Percentiles rank a stretch among this genome's conserved stretches.
Evolutionary conservation across 2,888 invertebrate genomes (phyloP).

Genomic region (Polyommatus icarus): DNA sequence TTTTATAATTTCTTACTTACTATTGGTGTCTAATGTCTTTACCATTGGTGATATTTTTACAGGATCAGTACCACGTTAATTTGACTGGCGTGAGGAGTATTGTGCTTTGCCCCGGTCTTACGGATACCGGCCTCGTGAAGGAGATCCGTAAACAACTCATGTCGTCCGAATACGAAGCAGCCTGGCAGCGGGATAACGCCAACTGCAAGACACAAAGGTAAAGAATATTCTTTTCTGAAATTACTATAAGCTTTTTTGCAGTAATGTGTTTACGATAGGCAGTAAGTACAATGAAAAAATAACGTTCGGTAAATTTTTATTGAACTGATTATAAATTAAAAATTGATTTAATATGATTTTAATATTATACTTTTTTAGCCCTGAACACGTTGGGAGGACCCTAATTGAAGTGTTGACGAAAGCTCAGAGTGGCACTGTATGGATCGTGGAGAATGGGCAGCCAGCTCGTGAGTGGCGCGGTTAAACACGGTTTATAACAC

Average conservation of each 20-base stretch:
- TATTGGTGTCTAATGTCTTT: not conserved
- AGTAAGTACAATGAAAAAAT: not conserved
- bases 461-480: constrained; percentile 82
- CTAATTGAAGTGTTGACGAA: constrained; percentile 83
- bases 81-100: constrained; percentile 86
- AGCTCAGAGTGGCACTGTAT: constrained; percentile 86
- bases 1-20: too few relatives aligned
- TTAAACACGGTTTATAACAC: constrained; percentile 44
- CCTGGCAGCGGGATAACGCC: constrained; percentile 85
- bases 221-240: not conserved
- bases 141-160: constrained; percentile 86
- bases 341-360: too few relatives aligned
- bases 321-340: too few relatives aligned
- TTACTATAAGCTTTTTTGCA: not conserved
- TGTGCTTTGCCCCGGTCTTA: constrained; percentile 85
- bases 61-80: constrained; percentile 87
- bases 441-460: constrained; percentile 85
- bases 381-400: constrained; percentile 85
- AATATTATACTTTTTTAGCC: constrained; percentile 67
- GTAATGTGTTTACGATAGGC: not conserved
- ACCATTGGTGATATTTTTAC: constrained; percentile 31
- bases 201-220: constrained; percentile 83
- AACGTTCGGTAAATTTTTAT: not conserved
- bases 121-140: constrained; percentile 83
- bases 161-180: constrained; percentile 86